Base-by-base conservation (phyloP, 1,140 invertebrate species). In the Drosophila albomicans region DNA sequence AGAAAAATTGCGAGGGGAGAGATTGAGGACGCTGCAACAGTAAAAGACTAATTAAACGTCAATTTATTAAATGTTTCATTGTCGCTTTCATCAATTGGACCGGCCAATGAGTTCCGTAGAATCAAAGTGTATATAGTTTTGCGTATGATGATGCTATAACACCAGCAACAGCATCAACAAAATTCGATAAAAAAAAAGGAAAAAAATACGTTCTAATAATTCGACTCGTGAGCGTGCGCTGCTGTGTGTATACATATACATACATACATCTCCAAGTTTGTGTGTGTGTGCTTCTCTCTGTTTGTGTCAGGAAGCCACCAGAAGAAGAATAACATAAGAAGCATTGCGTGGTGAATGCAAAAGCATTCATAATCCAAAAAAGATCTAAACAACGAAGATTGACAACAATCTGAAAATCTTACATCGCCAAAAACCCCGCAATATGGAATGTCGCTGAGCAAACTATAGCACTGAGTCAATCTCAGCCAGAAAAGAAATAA, bases 401-500 rank as follows among this genome's bases (percentile, higher is more conserved):
- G 3, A 32, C 5, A 15, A 32, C 30, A 8, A 32, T 35, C 25
- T 54, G n/a, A 15, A 35, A 13, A 54, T 54, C n/a, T 28, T 10
- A 32, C 28, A 54, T 3, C n/a, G n/a, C 51, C 16, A 35, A 15
- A 30, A 38, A 38, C 35, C 3, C 10, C 10, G 15, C 25, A 78
- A 59, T 64, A 72, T 81, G 52, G 62, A 71, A 74, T 59, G 74
- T 20, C 65, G 68, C 45, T 69, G 16, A 73, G 15, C 25, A 38
- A 38, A 15, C 20, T 25, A 25, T 38, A 25, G 3, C 13, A 57
- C 59, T 51, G 13, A 48, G 49, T 32, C 38, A 41, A 43, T 38
- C 68, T 57, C 43, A 45, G 56, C 49, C 20, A 61, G 56, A 45
- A 66, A 43, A 35, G 25, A 20, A 64, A 35, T 7, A 48, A 49